These are phyloP conservation scores for Diaprepes abbreviatus DNA, from an alignment of 2,888 invertebrate genomes.

Conservation along the genomic window DNA sequence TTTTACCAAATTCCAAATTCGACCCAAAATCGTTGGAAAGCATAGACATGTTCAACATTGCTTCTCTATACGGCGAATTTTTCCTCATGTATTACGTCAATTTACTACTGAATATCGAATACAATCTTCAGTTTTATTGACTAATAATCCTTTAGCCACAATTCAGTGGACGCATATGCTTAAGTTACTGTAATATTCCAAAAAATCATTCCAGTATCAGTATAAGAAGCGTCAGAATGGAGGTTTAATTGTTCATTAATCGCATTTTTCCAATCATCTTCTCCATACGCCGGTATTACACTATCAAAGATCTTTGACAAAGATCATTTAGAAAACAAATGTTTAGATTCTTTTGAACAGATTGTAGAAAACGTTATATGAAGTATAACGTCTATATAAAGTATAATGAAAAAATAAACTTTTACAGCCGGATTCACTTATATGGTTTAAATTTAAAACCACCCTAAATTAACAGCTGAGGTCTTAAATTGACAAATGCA, in stretches of 20 bases:
- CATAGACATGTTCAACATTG: background rate
- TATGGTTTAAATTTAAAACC: too few species aligned
- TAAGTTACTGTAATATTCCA: slow-evolving; percentile 9
- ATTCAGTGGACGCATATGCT: slow-evolving; percentile 12
- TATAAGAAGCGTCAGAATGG: slow-evolving; percentile 6
- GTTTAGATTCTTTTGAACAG: too few species aligned
- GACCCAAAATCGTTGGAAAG: slow-evolving; percentile 26
- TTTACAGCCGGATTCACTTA: too few species aligned
- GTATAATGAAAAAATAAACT: too few species aligned
- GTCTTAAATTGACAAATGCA: too few species aligned
- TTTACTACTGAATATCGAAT: slow-evolving; percentile 9
- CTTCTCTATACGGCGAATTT: slow-evolving; percentile 23
- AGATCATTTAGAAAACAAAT: too few species aligned
- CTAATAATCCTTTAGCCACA: slow-evolving; percentile 15
- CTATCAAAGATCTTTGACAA: too few species aligned
- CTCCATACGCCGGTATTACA: slow-evolving; percentile 6
- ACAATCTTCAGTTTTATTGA: slow-evolving; percentile 20
- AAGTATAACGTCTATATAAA: too few species aligned
- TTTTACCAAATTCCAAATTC: slow-evolving; percentile 27
- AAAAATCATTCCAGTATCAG: slow-evolving; percentile 1
- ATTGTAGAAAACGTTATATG: too few species aligned
- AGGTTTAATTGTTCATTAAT: slow-evolving; percentile 8
- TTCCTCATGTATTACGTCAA: slow-evolving; percentile 16
- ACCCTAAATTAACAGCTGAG: too few species aligned
- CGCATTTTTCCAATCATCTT: slow-evolving; percentile 12